Conservation (phyloP, 2,113 vertebrate species). For the Lepidothrix coronata region DNA sequence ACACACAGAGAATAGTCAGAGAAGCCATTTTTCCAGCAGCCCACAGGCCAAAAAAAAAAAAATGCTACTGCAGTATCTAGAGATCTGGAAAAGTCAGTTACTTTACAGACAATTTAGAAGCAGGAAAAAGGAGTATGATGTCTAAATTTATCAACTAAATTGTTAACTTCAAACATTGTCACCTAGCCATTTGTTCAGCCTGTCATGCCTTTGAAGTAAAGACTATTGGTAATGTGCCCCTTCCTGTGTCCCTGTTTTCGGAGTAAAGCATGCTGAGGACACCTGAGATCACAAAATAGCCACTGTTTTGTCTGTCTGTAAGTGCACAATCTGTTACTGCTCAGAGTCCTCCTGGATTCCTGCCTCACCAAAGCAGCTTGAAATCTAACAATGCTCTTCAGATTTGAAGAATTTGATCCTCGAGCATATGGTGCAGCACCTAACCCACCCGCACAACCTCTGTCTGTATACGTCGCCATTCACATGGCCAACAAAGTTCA, state of each 20-base stretch:
- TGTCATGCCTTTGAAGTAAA: background rate
- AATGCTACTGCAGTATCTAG: background rate
- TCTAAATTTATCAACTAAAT: slow-evolving; percentile 27
- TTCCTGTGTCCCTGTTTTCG: background rate
- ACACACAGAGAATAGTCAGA: background rate
- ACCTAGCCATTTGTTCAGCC: background rate
- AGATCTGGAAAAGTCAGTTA: slow-evolving; percentile 20
- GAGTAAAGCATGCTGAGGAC: background rate
- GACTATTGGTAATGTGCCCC: background rate
- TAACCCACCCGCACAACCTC: background rate
- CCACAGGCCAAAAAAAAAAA: background rate
- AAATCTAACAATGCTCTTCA: slow-evolving; percentile 49
- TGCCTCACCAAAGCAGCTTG: background rate
- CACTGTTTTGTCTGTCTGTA: slow-evolving; percentile 27
- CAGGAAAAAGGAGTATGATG: background rate
- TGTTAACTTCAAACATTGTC: background rate
- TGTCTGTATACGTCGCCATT: accelerated
- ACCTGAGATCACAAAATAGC: slow-evolving; percentile 60
- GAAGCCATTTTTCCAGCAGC: background rate
- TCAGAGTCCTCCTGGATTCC: background rate
- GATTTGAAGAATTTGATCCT: slow-evolving; percentile 50
- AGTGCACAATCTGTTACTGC: background rate
- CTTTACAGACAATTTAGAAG: slow-evolving; percentile 6
- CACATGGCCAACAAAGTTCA: background rate
- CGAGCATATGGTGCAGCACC: accelerated